phyloP scores from a whole-genome alignment of 2,113 vertebrate species.

The Protomyctophum bolini region DNA sequence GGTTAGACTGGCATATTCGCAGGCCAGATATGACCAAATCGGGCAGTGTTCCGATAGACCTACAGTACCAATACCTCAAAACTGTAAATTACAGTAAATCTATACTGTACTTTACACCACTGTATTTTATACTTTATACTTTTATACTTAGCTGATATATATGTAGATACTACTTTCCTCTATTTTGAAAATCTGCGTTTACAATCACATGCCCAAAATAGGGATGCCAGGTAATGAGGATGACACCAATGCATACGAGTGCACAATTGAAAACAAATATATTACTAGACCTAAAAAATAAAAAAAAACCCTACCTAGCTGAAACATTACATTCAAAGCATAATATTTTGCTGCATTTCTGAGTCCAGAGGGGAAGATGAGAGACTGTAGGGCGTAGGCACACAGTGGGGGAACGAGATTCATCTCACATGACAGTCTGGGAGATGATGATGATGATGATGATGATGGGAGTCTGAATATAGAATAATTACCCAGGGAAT shows the following conservation, averaged over 20 bases:
- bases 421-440: constrained; percentile 7
- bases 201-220: too few relatives aligned
- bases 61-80: too few relatives aligned
- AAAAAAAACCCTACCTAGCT: not conserved
- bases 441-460: too few relatives aligned
- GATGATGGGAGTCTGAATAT: constrained; percentile 24
- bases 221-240: not conserved
- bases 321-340: not conserved
- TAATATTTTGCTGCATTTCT: not conserved
- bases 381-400: constrained; percentile 6
- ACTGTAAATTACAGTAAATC: too few relatives aligned
- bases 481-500: constrained; percentile 2
- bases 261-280: constrained; percentile 9
- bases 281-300: not conserved
- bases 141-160: too few relatives aligned
- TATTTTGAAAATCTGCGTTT: not conserved
- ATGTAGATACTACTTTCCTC: too few relatives aligned
- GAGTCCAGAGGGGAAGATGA: not conserved
- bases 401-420: constrained; percentile 10
- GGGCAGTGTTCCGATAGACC: too few relatives aligned
- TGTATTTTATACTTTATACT: too few relatives aligned
- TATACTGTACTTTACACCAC: too few relatives aligned
- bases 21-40: too few relatives aligned
- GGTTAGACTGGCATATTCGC: too few relatives aligned
- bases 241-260: not conserved